Conservation (phyloP, 2,888 invertebrate genomes). For the Nymphalis polychloros region DNA sequence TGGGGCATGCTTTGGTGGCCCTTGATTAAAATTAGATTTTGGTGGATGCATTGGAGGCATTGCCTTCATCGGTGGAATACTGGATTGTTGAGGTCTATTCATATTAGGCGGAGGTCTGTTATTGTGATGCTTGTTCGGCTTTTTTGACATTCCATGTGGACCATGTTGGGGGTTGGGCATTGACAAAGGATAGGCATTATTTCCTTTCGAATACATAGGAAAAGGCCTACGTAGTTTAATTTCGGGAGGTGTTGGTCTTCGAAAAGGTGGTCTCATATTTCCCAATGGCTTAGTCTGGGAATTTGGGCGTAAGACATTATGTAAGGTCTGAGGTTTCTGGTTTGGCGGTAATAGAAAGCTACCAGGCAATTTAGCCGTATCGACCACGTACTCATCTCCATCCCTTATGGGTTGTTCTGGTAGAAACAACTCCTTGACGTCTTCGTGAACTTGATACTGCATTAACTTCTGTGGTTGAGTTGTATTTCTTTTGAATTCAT, state of each 20-base stretch:
- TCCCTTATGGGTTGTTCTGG: slow-evolving; percentile 66
- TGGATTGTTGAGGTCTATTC: slow-evolving; percentile 52
- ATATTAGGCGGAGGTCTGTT: slow-evolving; percentile 54
- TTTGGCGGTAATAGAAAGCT: slow-evolving; percentile 64
- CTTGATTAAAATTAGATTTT: slow-evolving; percentile 49
- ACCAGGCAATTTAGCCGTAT: slow-evolving; percentile 58
- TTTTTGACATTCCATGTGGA: slow-evolving; percentile 54
- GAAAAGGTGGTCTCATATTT: slow-evolving; percentile 63
- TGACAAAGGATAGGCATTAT: slow-evolving; percentile 60
- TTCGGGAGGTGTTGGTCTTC: slow-evolving; percentile 73
- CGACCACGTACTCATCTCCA: slow-evolving; percentile 67
- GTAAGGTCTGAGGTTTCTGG: slow-evolving; percentile 72
- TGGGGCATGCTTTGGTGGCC: slow-evolving; percentile 45
- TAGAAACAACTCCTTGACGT: slow-evolving; percentile 57
- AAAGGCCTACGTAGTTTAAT: slow-evolving; percentile 70
- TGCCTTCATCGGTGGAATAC: slow-evolving; percentile 62
- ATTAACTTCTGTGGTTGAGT: slow-evolving; percentile 44
- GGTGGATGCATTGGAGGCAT: slow-evolving; percentile 53
- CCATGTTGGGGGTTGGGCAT: slow-evolving; percentile 59
- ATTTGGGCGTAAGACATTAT: slow-evolving; percentile 69
- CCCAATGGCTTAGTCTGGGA: slow-evolving; percentile 55
- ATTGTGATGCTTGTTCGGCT: slow-evolving; percentile 52
- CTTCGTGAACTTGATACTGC: slow-evolving; percentile 70
- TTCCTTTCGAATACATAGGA: slow-evolving; percentile 56
- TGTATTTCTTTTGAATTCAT: slow-evolving; percentile 55